phyloP scores from a whole-genome alignment of 2,113 vertebrate species.

The Psammodynastes pulverulentus region DNA sequence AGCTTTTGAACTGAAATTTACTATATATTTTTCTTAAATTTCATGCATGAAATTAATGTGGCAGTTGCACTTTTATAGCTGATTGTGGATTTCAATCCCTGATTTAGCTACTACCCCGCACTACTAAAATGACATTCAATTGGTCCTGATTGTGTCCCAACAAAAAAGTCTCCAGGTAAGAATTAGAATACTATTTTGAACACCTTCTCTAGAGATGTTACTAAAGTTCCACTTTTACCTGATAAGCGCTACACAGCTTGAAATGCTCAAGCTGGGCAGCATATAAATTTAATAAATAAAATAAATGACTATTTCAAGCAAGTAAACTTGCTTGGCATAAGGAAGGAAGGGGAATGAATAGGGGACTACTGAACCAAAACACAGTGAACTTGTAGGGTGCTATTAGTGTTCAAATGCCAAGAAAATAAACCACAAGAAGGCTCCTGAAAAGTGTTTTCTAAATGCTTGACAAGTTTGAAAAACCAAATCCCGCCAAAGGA shows the following conservation, averaged over 20 bases:
- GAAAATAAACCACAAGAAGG: not conserved
- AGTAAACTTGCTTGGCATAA: not conserved
- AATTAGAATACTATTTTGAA: not conserved
- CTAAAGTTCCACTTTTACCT: not conserved
- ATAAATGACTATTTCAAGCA: not conserved
- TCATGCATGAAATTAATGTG: no score
- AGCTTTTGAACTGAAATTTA: no score
- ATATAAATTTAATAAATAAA: not conserved
- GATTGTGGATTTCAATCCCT: not conserved
- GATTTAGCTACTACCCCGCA: not conserved
- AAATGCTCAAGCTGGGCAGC: not conserved
- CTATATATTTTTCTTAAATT: no score
- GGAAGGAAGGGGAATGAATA: not conserved
- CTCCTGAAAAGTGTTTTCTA: not conserved
- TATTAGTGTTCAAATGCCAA: not conserved
- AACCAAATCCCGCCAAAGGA: not conserved
- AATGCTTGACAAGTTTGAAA: not conserved
- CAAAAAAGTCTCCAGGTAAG: not conserved
- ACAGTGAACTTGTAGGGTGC: not conserved
- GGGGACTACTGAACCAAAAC: not conserved
- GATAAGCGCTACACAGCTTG: not conserved
- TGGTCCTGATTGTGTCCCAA: not conserved
- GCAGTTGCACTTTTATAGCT: not conserved
- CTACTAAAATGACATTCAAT: not conserved
- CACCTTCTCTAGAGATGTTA: not conserved